These are phyloP conservation scores for Platypus cylindrus DNA, from an alignment of 2,888 invertebrate genomes.

Conservation along the genomic window DNA sequence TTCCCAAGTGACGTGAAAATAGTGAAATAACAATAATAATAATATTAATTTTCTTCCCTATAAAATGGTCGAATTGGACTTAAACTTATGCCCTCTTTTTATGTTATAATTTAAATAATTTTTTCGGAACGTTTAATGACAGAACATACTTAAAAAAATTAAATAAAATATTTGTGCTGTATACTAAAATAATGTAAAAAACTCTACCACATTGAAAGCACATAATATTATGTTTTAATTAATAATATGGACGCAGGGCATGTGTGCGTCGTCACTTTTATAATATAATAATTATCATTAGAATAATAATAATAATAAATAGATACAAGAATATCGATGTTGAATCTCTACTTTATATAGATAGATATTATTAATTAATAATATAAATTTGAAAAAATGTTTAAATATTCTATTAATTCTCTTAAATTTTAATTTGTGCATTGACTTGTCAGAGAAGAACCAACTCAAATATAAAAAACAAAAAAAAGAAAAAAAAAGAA, in stretches of 20 bases:
- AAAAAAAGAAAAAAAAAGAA: too few species aligned
- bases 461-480: constrained; percentile 19
- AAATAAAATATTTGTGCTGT: constrained; percentile 11
- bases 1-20: too few species aligned
- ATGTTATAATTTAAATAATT: too few species aligned
- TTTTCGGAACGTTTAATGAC: too few species aligned
- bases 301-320: too few species aligned
- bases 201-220: constrained; percentile 37
- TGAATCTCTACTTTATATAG: constrained; percentile 32
- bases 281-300: constrained; percentile 30
- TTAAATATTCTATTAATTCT: constrained; percentile 27
- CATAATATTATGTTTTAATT: too few species aligned
- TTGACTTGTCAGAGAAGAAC: constrained; percentile 29
- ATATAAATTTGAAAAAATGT: constrained; percentile 30
- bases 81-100: too few species aligned
- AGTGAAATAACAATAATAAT: too few species aligned
- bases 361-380: too few species aligned
- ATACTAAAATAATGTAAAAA: constrained; percentile 20
- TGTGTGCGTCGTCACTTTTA: constrained; percentile 26
- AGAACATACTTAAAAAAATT: not conserved
- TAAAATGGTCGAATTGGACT: too few species aligned
- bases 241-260: constrained; percentile 25
- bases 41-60: too few species aligned
- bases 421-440: constrained; percentile 32
- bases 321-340: constrained; percentile 35